Percentiles rank a stretch among this genome's conserved stretches.
Evolutionary conservation across 1,140 invertebrate species (phyloP).

Genomic region (Rhagoletis zephyria): DNA sequence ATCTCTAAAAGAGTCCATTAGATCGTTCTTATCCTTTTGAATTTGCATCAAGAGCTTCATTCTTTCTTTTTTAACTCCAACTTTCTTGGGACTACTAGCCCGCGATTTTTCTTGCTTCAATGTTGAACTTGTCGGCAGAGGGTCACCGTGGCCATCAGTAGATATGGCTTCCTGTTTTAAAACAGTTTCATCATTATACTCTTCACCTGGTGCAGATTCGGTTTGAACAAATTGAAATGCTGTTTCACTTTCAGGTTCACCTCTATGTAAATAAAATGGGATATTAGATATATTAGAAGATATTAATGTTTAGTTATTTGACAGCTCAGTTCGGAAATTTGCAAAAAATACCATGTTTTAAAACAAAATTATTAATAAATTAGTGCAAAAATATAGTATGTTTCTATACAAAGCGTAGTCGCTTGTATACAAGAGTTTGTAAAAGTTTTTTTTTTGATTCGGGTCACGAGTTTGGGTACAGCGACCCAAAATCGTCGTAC

Average conservation of each 20-base stretch:
- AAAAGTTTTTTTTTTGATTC: too few relatives aligned
- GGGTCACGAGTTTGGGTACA: too few relatives aligned
- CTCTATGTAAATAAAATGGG: slow-evolving; percentile 6
- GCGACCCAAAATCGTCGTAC: too few relatives aligned
- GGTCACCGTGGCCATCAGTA: slow-evolving; percentile 26
- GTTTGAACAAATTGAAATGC: slow-evolving; percentile 54
- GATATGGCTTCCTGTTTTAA: slow-evolving; percentile 50
- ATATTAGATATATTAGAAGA: not conserved
- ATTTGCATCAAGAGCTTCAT: slow-evolving; percentile 69
- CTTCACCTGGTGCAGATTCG: slow-evolving; percentile 44
- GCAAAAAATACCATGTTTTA: too few relatives aligned
- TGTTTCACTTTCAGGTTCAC: slow-evolving; percentile 39
- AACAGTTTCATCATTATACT: slow-evolving; percentile 54
- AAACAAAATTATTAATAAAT: too few relatives aligned
- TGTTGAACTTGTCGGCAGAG: not conserved
- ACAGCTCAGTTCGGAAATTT: too few relatives aligned
- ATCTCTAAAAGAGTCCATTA: slow-evolving; percentile 62
- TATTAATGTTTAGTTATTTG: not conserved
- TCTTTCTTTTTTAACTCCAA: slow-evolving; percentile 63
- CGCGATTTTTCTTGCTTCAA: slow-evolving; percentile 8
- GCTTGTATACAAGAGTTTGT: too few relatives aligned
- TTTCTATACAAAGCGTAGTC: too few relatives aligned
- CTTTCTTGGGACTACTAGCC: not conserved
- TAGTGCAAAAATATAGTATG: too few relatives aligned
- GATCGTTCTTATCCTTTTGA: slow-evolving; percentile 70